Evolutionary conservation across 2,797 vertebrate species (phyloP).

Genomic region (Malacoraja senta): DNA sequence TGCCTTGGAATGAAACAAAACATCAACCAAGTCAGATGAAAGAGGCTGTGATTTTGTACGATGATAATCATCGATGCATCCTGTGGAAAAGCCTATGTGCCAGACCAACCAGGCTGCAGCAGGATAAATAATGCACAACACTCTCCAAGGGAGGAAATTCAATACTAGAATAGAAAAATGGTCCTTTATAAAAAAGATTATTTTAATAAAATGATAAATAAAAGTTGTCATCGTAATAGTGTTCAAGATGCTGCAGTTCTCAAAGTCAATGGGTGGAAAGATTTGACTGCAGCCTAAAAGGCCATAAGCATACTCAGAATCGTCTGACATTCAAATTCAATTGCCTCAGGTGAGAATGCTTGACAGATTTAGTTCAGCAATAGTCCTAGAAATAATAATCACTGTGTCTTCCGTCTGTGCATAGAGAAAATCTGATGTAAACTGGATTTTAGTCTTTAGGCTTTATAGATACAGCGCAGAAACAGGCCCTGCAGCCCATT

Average conservation of each 20-base stretch:
- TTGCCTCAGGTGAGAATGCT: not conserved
- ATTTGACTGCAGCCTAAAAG: not conserved
- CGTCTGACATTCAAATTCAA: not conserved
- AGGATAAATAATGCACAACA: not conserved
- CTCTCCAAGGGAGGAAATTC: slow-evolving; percentile 22
- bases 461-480: no score
- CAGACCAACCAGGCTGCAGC: not conserved
- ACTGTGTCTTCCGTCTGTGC: not conserved
- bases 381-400: not conserved
- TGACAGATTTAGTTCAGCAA: not conserved
- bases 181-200: slow-evolving; percentile 16
- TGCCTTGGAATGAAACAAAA: not conserved
- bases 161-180: slow-evolving; percentile 15
- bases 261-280: not conserved
- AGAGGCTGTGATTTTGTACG: not conserved
- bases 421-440: not conserved
- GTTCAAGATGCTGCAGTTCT: not conserved
- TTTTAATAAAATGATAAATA: slow-evolving; percentile 28
- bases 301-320: not conserved
- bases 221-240: not conserved
- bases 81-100: not conserved
- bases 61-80: not conserved
- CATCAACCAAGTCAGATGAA: not conserved
- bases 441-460: not conserved
- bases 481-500: no score